Evolutionary conservation across 2,888 invertebrate genomes (phyloP).

Genomic region (Caenorhabditis sp.): DNA sequence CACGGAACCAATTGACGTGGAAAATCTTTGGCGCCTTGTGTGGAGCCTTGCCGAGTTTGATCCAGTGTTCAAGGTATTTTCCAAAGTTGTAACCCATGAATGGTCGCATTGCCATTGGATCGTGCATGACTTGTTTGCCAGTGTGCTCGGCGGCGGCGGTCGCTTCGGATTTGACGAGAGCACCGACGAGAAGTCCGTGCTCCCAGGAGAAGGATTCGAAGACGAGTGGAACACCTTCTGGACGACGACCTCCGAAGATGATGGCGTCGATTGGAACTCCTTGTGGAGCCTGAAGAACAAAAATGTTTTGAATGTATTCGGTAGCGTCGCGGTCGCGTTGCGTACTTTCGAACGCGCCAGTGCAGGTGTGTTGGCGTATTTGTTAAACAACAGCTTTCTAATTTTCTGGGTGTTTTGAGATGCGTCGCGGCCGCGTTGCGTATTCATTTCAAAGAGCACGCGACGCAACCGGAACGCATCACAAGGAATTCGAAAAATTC

Average conservation of each 20-base stretch:
- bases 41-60: constrained; percentile 78
- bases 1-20: constrained; percentile 99
- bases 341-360: too few relatives aligned
- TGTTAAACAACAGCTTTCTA: too few relatives aligned
- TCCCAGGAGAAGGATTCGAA: constrained; percentile 91
- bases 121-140: constrained; percentile 90
- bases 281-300: constrained; percentile 72
- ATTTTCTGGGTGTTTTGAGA: too few relatives aligned
- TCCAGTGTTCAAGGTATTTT: constrained; percentile 91
- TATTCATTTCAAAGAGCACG: too few relatives aligned
- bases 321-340: too few relatives aligned
- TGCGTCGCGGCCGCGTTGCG: too few relatives aligned
- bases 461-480: too few relatives aligned
- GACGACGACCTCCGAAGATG: constrained; percentile 92
- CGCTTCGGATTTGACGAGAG: constrained; percentile 92
- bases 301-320: too few relatives aligned
- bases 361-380: too few relatives aligned
- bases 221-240: constrained; percentile 89
- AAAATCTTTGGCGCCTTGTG: constrained; percentile 86
- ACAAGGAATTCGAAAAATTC: too few relatives aligned
- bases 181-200: constrained; percentile 94
- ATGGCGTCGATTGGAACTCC: constrained; percentile 78
- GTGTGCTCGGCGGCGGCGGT: constrained; percentile 96
- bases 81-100: constrained; percentile 99
- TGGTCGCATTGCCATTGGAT: constrained; percentile 98